Evolutionary conservation across 1,140 invertebrate species (phyloP), one percentile per base, ranked within the genome.

Genomic region (Micrasema longulum): DNA sequence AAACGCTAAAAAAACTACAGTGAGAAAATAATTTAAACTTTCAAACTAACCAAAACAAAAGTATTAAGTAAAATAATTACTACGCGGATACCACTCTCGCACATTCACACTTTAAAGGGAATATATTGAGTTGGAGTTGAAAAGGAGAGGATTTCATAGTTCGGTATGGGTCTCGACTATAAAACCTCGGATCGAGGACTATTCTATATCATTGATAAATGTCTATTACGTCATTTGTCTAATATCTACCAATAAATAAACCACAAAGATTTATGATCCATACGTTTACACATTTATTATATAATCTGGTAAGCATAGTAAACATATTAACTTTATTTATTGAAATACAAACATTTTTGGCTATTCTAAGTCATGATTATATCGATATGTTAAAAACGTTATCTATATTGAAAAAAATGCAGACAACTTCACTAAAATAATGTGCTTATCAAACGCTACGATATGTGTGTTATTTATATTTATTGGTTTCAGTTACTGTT

Each of bases 11-110:
- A 62, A 36, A 55, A 72, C 70, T 72, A 72, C 70, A 66, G 52
- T 72, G 60, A 66, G 63, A 72, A 65, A 55, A 57, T 66, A 57
- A 41, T 55, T 52, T 50, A 16, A 72, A 57, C 52, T 55, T 14
- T 60, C 35, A 60, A 38, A 38, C 26, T 31, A 31, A 31, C 26
- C 26, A 31, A 31, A 31, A 31, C 26, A 31, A 31, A 2, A 31
- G 7, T 7, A 31, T 35, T 60, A 55, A 52, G 36, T n/a, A 68
- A 74, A 71, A 64, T 68, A 38, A 48, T 52, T 64, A 53, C 73
- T 74, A 74, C 67, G 64, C 52, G 52, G 67, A 74, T 36, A 71
- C 64, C 73, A 71, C 73, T 68, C 68, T 36, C 71, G 68, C 57
- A 55, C 71, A 57, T 64, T 53, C 69, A 71, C 7, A 31, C 26